Evolutionary conservation across 2,888 invertebrate species (phyloP), one percentile per base, ranked within the genome.

Genomic region (Yponomeuta plumbellus): DNA sequence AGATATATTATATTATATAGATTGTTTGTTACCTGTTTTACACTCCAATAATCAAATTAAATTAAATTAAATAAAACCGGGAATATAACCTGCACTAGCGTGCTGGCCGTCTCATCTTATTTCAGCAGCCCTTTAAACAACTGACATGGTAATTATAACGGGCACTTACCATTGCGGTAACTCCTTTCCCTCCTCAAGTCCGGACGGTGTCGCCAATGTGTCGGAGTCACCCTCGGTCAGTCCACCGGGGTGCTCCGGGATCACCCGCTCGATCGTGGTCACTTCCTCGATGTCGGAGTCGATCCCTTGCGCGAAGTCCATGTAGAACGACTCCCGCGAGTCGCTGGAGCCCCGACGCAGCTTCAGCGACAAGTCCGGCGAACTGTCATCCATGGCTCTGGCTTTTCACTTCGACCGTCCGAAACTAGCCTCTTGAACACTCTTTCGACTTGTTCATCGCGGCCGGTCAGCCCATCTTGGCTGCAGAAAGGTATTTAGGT

Each of bases 261-360:
- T 91, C 68, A 91, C 86, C 62, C 93, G 92, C 75, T 93, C 92
- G 64, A 94, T 93, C 67, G 95, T 95, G 62, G 95, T 94, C 79
- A 96, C 96, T 85, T 96, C 96, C 83, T 96, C 96, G 76, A 96
- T 97, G 80, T 97, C 97, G 22, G 96, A 96, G 86, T 97, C 97
- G 81, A 97, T 97, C 69, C 97, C 97, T 91, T 96, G 96, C 76
- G 96, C 97, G 81, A 97, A 96, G 88, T 97, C 96, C 96, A 97
- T 96, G 79, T 97, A 97, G 84, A 96, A 97, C 67, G 96, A 96
- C 84, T 97, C 97, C 71, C 96, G 92, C 52, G 97, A 97, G 86
- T 96, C 97, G 81, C 96, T 96, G 56, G 96, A 96, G 66, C 96
- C 96, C 68, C 96, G 94, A 74, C 97, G 93, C 81, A 97, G 88